Base-by-base conservation (phyloP, 2,888 invertebrate genomes). In the Andrena bicolor region DNA sequence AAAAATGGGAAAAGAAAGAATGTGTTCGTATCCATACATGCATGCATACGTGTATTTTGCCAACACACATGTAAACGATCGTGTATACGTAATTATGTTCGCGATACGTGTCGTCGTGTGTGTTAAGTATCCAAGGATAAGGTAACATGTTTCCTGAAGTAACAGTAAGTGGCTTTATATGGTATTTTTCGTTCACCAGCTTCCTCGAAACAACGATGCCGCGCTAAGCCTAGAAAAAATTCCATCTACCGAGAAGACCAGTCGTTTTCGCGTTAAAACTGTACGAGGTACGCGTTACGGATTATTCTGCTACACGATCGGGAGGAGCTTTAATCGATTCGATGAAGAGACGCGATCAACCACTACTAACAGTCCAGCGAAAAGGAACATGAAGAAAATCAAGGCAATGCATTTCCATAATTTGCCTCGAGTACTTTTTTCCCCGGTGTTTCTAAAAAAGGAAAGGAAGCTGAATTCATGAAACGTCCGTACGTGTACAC, bases 371-470 rank as follows among this genome's bases (percentile, higher is more conserved):
- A 74, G 35, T 61, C 51, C 80, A 20, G 85, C 87, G 77, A 79
- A 75, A 77, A 88, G 72, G 81, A 88, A 80, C 79, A 84, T 84
- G 85, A 89, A 89, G 80, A 87, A 90, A 90, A 89, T 85, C 87
- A 86, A 90, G 90, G 90, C 89, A 86, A 89, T 83, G 82, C 76
- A 82, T 86, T 86, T 84, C 86, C 86, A 85, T 84, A 79, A 80
- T 88, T 76, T 64, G 77, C 76, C 78, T 80, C 78, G 79, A 72
- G 81, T 74, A 70, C 78, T 76, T 74, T 73, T 69, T 80, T 82
- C 60, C 26, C 26, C 51, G 23, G 8, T 20, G 76, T 86, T 76
- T 66, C 86, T 88, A 80, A 84, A 80, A 88, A 86, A 82, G 86
- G 84, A 86, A 80, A 74, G 76, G 88, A 84, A 81, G 78, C 76